These are phyloP conservation scores for Idris sp. DNA, from an alignment of 1,140 invertebrate species.

Conservation along the genomic window DNA sequence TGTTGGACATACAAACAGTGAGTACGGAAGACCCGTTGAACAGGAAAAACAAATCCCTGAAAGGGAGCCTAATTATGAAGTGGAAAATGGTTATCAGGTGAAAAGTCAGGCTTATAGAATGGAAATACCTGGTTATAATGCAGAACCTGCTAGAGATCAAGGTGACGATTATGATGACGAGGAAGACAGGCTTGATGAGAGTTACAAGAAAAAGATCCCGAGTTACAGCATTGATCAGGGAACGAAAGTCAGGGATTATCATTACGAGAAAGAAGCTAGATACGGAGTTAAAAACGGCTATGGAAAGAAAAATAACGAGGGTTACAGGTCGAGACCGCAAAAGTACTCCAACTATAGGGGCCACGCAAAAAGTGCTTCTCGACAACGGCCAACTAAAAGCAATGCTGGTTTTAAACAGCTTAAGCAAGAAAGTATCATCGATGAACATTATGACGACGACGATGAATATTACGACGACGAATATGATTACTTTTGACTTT, in stretches of 20 bases:
- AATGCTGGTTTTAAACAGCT: too few species aligned
- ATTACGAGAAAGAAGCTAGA: constrained; percentile 17
- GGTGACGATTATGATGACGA: neutral
- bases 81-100: neutral
- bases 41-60: too few species aligned
- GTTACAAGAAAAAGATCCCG: constrained; percentile 8
- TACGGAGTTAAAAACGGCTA: constrained; percentile 3
- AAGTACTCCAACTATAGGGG: constrained; percentile 6
- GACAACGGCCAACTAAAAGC: too few species aligned
- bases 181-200: neutral
- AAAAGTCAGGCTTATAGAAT: constrained; percentile 2
- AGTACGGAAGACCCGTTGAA: too few species aligned
- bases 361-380: too few species aligned
- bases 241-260: neutral
- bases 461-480: too few species aligned
- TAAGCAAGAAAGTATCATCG: too few species aligned
- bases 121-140: too few species aligned
- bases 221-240: constrained; percentile 6
- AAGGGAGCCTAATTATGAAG: too few species aligned
- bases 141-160: constrained; percentile 2
- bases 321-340: constrained; percentile 1
- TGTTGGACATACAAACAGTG: too few species aligned
- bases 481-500: too few species aligned
- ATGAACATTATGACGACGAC: too few species aligned
- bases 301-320: constrained; percentile 13